Conservation (phyloP, 2,888 invertebrate species). For the Heteropelma amictum region DNA sequence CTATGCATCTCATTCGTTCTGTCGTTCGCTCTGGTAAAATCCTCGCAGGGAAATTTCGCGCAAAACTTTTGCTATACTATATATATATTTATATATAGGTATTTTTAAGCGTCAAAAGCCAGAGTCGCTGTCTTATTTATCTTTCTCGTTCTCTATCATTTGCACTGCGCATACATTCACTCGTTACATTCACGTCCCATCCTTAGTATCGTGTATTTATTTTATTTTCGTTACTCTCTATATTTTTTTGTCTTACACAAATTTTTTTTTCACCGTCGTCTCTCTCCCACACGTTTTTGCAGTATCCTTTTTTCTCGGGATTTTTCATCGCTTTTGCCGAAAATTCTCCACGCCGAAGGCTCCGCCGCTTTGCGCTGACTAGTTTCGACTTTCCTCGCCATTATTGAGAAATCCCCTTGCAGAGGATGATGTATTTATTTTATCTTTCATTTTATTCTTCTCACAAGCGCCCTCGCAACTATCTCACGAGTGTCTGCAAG, state of each 20-base stretch:
- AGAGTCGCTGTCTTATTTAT: background rate
- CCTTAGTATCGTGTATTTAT: conserved; percentile 32
- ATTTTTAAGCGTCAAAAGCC: background rate
- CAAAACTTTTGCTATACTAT: too few relatives aligned
- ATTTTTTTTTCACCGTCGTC: conserved; percentile 5
- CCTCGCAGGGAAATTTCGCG: too few relatives aligned
- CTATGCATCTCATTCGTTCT: too few relatives aligned
- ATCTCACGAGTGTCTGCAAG: conserved; percentile 69
- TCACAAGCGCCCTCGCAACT: conserved; percentile 59
- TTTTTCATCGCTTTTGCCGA: conserved; percentile 13
- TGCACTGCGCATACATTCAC: conserved; percentile 8
- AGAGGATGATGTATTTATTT: conserved; percentile 18
- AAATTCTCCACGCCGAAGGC: conserved; percentile 37
- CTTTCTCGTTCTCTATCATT: background rate
- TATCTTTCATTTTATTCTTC: background rate
- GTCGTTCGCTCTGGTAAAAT: too few relatives aligned
- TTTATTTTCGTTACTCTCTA: conserved; percentile 11
- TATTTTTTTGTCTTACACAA: conserved; percentile 14
- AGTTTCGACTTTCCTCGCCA: conserved; percentile 42
- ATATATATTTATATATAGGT: too few relatives aligned
- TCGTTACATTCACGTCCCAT: conserved; percentile 33
- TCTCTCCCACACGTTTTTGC: background rate
- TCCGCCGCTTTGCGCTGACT: conserved; percentile 45
- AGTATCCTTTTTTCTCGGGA: background rate
- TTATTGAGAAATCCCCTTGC: conserved; percentile 12